These are phyloP conservation scores for Poecilia picta DNA, from an alignment of 2,797 vertebrate species.

Conservation along the genomic window DNA sequence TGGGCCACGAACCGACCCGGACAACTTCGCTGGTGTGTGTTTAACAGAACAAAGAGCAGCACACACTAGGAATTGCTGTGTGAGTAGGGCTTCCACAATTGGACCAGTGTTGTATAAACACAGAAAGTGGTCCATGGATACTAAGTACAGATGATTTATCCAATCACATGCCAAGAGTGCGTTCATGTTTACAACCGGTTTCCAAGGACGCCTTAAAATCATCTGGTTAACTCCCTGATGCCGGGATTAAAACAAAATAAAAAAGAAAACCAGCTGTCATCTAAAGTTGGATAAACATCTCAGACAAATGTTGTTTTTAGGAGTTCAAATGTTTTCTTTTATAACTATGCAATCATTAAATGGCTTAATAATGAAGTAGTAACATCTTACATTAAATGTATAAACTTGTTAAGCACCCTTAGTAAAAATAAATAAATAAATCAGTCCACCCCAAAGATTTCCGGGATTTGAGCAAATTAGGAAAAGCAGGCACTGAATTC, in stretches of 20 bases:
- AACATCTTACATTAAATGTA: not conserved
- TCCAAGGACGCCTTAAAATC: conserved; percentile 1
- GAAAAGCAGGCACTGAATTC: not conserved
- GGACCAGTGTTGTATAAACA: not conserved
- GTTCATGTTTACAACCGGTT: not conserved
- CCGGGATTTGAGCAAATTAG: not conserved
- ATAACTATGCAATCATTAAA: not conserved
- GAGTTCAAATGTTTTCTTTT: not conserved
- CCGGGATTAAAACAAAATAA: not conserved
- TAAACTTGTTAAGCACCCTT: not conserved
- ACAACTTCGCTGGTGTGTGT: not conserved
- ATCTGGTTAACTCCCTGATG: not conserved
- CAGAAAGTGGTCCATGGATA: not conserved
- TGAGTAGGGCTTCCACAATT: not conserved
- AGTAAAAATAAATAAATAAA: not conserved
- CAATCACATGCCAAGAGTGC: not conserved
- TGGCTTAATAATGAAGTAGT: not conserved
- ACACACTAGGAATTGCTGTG: not conserved
- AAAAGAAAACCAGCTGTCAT: not conserved
- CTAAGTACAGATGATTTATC: conserved; percentile 7
- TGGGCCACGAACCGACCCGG: not conserved
- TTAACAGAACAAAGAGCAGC: not conserved
- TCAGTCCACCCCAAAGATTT: not conserved
- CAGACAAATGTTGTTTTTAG: not conserved
- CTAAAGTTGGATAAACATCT: not conserved